Evolutionary conservation across 2,888 invertebrate genomes (phyloP), one percentile per base, ranked within the genome.

Genomic region (Steinernema scapterisci): DNA sequence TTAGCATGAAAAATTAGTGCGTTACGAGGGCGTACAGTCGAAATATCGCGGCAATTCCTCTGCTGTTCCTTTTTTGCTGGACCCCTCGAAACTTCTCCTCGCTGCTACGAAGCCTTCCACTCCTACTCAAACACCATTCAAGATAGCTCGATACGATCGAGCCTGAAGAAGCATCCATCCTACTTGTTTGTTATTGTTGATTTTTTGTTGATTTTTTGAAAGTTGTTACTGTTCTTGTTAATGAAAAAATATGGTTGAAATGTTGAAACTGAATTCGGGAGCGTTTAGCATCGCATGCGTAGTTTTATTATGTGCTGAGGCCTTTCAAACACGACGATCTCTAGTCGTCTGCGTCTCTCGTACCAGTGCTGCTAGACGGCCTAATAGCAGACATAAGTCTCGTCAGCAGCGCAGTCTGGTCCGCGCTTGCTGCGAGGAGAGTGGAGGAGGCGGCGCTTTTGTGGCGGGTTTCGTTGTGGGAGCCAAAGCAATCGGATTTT

Each of bases 131-230:
- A 19, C 38, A 5, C 63, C 63, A 7, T 63, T 63, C 27, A 63
- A 63, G 63, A 27, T 63, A 13, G 38, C 31, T 63, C 27, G 63
- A 3, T 63, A 63, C 63, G 63, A 63, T n/a, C 63, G 31, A 16
- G 27, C 23, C 19, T 63, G 13, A 48, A 3, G 48, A 13, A 48
- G 19, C 48, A 25, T 2, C 31, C 31, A 21, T 21, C 27, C 31
- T 2, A 6, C 13, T 21, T 21, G 9, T 25, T 72, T 72, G 44
- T 27, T 27, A 38, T 23, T 72, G 54, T 72, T 72, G 54, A 72
- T 23, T 51, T 21, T 27, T 72, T 27, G 38, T 56, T 56, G 44
- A 23, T 51, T 6, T 23, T 16, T 25, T 63, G 9, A 72, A 45
- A 71, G 7, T 38, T 43, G 16, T 43, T 71, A 27, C n/a, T 6